Conservation (phyloP, 2,113 vertebrate genomes). For the Chitala chitala region DNA sequence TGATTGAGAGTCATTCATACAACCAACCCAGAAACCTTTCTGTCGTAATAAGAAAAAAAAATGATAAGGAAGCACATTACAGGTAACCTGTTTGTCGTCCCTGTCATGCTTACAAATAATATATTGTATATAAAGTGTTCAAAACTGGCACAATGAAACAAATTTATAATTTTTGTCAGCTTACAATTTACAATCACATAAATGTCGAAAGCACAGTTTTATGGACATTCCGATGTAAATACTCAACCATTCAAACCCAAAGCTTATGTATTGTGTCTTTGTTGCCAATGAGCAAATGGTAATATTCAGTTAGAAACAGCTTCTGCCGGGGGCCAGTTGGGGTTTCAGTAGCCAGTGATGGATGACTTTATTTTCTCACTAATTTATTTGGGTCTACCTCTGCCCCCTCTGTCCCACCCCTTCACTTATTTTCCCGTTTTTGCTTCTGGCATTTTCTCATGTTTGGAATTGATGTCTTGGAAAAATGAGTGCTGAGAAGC, state of each 20-base stretch:
- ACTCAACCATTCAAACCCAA: not conserved
- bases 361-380: not conserved
- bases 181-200: too few relatives aligned
- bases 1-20: not conserved
- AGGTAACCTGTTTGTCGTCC: not conserved
- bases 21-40: not conserved
- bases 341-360: conserved; percentile 1
- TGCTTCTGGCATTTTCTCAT: conserved; percentile 9
- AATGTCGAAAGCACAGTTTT: not conserved
- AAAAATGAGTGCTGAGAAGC: not conserved
- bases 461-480: not conserved
- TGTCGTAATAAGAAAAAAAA: not conserved
- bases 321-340: not conserved
- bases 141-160: too few relatives aligned
- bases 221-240: not conserved
- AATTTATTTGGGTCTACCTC: not conserved
- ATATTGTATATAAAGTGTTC: too few relatives aligned
- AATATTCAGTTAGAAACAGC: not conserved
- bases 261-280: not conserved
- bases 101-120: too few relatives aligned
- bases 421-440: not conserved
- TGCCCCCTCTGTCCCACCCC: not conserved
- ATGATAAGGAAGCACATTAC: not conserved
- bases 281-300: not conserved
- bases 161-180: too few relatives aligned